Percentiles rank a stretch among this genome's conserved stretches.
Evolutionary conservation across 2,113 vertebrate genomes (phyloP).

Genomic region (Rhinichthys klamathensis): DNA sequence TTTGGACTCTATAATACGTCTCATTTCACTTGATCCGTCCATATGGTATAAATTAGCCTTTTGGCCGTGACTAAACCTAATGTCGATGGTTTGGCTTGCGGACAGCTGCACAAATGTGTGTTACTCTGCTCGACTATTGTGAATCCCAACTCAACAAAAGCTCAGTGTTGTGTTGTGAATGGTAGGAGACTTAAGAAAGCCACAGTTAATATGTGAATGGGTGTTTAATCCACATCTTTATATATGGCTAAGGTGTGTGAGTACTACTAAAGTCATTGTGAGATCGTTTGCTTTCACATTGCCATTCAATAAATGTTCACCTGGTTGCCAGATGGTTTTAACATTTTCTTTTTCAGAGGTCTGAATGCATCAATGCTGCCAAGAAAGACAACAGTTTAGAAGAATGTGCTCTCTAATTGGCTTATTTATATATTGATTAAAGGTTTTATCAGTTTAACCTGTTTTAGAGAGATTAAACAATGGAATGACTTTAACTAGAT

Average conservation of each 20-base stretch:
- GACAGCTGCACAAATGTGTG: neutral
- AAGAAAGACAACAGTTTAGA: neutral
- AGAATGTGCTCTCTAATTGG: neutral
- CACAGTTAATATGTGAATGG: neutral
- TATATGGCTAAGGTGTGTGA: neutral
- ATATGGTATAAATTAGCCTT: conserved; percentile 22
- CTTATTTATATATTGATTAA: neutral
- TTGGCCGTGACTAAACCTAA: conserved; percentile 9
- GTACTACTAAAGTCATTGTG: neutral
- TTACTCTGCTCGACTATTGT: neutral
- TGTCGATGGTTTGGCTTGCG: neutral
- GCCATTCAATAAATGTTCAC: conserved; percentile 24
- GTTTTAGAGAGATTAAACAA: neutral
- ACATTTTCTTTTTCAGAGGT: conserved; percentile 2
- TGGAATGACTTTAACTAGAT: neutral
- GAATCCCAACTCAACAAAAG: conserved; percentile 20
- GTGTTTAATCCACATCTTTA: neutral
- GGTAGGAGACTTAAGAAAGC: neutral
- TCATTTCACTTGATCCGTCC: conserved; percentile 6
- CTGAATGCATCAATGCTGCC: neutral
- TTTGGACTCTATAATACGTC: neutral
- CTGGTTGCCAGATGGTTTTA: conserved; percentile 43
- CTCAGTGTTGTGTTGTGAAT: neutral
- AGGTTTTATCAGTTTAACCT: neutral
- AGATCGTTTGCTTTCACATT: neutral